Base-by-base conservation (phyloP, 2,888 invertebrate species). In the Polydesmus complanatus region DNA sequence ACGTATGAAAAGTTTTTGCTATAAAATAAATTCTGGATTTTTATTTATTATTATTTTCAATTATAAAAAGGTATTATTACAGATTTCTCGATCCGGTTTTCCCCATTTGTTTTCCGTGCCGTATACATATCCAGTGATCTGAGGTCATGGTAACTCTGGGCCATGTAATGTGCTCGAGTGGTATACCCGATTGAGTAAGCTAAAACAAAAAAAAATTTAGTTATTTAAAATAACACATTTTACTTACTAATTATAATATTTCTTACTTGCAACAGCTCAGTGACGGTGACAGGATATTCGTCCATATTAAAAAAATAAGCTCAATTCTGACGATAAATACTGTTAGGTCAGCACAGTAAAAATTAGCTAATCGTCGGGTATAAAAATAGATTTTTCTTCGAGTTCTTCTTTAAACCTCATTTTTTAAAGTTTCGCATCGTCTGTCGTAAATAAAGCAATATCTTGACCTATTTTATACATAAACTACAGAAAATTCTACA, bases 161-260 rank as follows among this genome's bases (percentile, higher is more conserved):
- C 73, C 73, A 73, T 19, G 73, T 73, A 58, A 73, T 69, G 64
- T 72, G 71, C 27, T 72, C 71, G 27, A 64, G 64, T 11, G 71
- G 69, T 56, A 73, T 69, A 2, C 71, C 72, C 55, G 72, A 67
- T 63, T 72, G 67, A 27, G 69, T 65, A 58, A 72, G 64, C 72
- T 72, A 66, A 57, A 69, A 68, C 37, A 11, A 60, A 56, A 25
- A 48, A 54, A 3, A 54, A 8, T 26, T 23, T 26, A 51, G 19
- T 51, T 19, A n/a, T n/a, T 21, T 37, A 8, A 11, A 51, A 51
- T 51, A 11, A 51, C 51, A 51, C 51, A 51, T 21, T 21, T 21
- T 8, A 51, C 5, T 5, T 21, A 11, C 18, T 47, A 14, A 27
- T 55, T 27, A 55, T 25, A 21, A 54, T 22, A 27, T n/a, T 22